These are phyloP conservation scores for Bombus sibiricus DNA, from an alignment of 1,140 invertebrate genomes.

Conservation along the genomic window DNA sequence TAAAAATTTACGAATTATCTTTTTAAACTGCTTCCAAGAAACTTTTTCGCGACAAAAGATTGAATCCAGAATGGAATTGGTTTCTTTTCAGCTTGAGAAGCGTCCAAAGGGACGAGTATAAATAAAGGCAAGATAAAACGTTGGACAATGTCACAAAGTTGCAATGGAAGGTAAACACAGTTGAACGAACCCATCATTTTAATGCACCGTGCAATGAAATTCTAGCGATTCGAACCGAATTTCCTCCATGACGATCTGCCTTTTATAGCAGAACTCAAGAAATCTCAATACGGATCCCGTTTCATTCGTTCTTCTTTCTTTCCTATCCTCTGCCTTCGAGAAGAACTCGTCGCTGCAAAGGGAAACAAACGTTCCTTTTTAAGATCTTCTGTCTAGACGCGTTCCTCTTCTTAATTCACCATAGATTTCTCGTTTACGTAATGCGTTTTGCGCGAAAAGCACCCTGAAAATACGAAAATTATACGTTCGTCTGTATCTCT, in stretches of 20 bases:
- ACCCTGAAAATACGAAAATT: neutral
- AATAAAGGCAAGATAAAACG: conserved; percentile 23
- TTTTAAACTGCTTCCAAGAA: conserved; percentile 9
- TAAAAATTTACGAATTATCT: conserved; percentile 9
- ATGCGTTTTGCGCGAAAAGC: neutral
- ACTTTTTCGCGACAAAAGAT: neutral
- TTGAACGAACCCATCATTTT: conserved; percentile 51
- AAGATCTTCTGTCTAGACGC: conserved; percentile 38
- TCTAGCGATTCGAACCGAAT: conserved; percentile 21
- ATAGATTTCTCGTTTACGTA: conserved; percentile 1
- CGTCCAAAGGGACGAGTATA: neutral
- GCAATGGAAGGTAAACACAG: conserved; percentile 34
- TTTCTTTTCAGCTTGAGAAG: neutral
- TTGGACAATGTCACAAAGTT: conserved; percentile 20
- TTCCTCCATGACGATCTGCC: conserved; percentile 7
- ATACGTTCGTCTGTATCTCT: neutral
- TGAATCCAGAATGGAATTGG: neutral
- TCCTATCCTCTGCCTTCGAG: neutral
- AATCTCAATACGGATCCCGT: conserved; percentile 34
- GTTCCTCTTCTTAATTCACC: conserved; percentile 19
- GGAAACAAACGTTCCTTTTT: conserved; percentile 37
- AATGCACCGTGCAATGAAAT: conserved; percentile 44
- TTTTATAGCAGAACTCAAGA: conserved; percentile 47
- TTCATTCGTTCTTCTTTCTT: neutral
- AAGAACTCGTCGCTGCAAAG: conserved; percentile 21